Evolutionary conservation across 1,140 invertebrate genomes (phyloP).

Genomic region (Zeugodacus cucurbitae): DNA sequence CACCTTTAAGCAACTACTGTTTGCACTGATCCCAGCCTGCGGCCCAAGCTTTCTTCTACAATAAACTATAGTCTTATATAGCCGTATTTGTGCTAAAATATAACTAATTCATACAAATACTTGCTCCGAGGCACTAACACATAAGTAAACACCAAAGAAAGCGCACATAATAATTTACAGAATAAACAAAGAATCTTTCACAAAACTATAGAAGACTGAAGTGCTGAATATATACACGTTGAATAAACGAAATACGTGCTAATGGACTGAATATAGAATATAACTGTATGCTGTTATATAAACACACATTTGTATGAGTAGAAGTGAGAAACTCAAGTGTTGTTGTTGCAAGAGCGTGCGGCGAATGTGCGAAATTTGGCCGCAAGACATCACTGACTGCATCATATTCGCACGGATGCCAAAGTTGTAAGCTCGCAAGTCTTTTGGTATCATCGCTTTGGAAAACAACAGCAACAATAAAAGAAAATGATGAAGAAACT

Average conservation of each 20-base stretch:
- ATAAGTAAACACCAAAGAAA: not conserved
- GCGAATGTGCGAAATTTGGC: constrained; percentile 19
- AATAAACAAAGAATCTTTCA: constrained; percentile 27
- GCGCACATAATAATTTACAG: constrained; percentile 21
- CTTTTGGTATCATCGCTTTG: not conserved
- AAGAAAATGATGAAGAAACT: not conserved
- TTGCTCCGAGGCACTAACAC: not conserved
- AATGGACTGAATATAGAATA: not conserved
- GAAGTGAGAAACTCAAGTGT: not conserved
- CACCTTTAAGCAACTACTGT: too few relatives aligned
- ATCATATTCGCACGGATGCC: not conserved
- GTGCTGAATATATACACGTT: not conserved
- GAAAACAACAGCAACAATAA: not conserved
- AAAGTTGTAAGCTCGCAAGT: constrained; percentile 9
- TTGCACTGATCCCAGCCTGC: too few relatives aligned
- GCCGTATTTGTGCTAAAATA: not conserved
- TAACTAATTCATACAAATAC: not conserved
- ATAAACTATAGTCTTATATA: not conserved
- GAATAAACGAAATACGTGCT: constrained; percentile 23
- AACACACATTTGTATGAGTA: not conserved
- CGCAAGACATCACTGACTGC: not conserved
- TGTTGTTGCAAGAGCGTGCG: not conserved
- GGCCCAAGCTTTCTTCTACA: too few relatives aligned
- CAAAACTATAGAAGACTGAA: constrained; percentile 1
- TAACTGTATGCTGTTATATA: not conserved